Base-by-base conservation (phyloP, 35 echinoderm and acorn worm species). In the Nesometra sesokonis region DNA sequence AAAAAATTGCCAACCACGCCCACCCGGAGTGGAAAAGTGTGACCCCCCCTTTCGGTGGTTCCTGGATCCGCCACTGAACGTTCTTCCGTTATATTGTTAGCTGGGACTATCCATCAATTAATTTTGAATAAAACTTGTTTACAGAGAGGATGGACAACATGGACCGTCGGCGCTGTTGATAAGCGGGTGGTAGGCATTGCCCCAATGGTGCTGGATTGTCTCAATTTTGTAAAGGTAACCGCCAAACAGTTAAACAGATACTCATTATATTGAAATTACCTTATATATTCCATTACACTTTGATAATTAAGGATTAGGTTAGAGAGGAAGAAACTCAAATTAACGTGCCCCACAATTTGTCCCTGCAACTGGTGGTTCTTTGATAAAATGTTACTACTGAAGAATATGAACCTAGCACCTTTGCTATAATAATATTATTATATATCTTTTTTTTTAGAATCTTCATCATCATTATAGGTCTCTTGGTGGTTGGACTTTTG, bases 111-210 rank as follows among this genome's bases (percentile, higher is more conserved):
- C 57, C 15, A 76, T 76, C 15, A 76, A 17, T 29, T 17, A 15
- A 76, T 76, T n/a, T n/a, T n/a, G n/a, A n/a, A n/a, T n/a, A n/a
- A n/a, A 17, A n/a, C n/a, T n/a, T n/a, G n/a, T 80, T 77, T 32
- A 46, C 77, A 95, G 93, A 88, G 93, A 80, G 93, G 93, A 31
- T 95, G 93, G 93, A 87, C 93, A 5, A 95, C 93, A 13, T 95
- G 93, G 93, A 95, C 93, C 0, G 86, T 90, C 0, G 93, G 86
- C 30, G 90, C 87, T 11, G 86, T 92, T 17, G 93, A 95, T 35
- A 95, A 89, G 77, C 86, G 93, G 13, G 90, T 95, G 3, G 88
- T 95, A 32, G 93, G 81, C 7, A 95, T 95, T 80, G 93, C 90
- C 11, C 93, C 93, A 5, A 77, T 95, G 0, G 90, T 91, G 27